Base-by-base conservation (phyloP, 2,113 vertebrate species). In the Noctilio leporinus region DNA sequence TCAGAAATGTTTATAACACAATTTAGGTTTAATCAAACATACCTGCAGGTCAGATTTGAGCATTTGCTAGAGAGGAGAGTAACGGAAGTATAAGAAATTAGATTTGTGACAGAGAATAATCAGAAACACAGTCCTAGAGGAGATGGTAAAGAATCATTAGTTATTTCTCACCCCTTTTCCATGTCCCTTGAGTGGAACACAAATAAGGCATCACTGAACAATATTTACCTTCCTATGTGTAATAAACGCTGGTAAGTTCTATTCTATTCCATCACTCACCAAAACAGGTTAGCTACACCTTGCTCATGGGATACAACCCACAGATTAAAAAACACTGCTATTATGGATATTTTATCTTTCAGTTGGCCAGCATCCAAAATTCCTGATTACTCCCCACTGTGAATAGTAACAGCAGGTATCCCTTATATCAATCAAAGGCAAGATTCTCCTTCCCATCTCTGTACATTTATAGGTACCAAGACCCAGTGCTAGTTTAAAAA, bases 1-100 rank as follows among this genome's bases (percentile, higher is more conserved):
- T 93, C 14, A 76, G 75, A 95, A 59, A 91, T 72, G 65, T 45
- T 89, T 81, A 93, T 73, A 95, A 84, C 49, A 87, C 5, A 80
- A 43, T 62, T 26, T 10, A 89, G 19, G 33, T 78, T 8, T 88
- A 91, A 69, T 55, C 53, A 87, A 84, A 95, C 10, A 59, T 28
- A 72, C 33, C 5, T 70, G 16, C 12, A 92, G 40, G 77, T 92
- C 40, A 38, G 35, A 82, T 26, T 47, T 20, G 26, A 51, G 43
- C 1, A 89, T 20, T 38, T 81, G n/a, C 7, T 43, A 28, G 28
- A 92, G 20, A 86, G 2, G 26, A 11, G 10, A 94, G 72, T 38
- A 89, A 85, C 16, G 59, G 12, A 67, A 92, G 91, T 49, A 40
- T 12, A 49, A 67, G 7, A 86, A 65, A 73, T 49, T 4, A 78